These are phyloP conservation scores for Zoanthus gigantus DNA, from an alignment of 92 coral and sea anemone genomes.

Conservation along the genomic window DNA sequence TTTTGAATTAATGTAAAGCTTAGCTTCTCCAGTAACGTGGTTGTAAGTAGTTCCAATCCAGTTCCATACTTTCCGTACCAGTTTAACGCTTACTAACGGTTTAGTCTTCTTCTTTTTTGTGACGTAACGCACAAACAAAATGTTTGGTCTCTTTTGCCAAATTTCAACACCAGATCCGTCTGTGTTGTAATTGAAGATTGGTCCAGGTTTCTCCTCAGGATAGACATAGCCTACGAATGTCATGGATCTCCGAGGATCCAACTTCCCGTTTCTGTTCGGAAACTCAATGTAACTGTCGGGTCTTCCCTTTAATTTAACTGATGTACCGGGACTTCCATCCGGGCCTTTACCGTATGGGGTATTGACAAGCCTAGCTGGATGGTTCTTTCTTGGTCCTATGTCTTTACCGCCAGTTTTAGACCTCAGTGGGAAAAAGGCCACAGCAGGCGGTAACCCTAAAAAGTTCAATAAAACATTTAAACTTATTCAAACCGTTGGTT, in stretches of 20 bases:
- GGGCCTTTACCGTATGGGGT: slow-evolving; percentile 63
- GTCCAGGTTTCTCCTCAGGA: slow-evolving; percentile 74
- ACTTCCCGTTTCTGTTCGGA: slow-evolving; percentile 74
- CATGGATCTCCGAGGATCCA: slow-evolving; percentile 64
- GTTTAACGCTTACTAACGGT: slow-evolving; percentile 59
- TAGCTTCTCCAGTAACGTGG: slow-evolving; percentile 71
- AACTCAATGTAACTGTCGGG: slow-evolving; percentile 79
- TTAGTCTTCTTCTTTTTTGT: slow-evolving; percentile 54
- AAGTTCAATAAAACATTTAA: neutral
- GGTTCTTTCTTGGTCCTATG: slow-evolving; percentile 75
- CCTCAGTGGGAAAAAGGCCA: slow-evolving; percentile 79
- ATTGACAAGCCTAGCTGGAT: slow-evolving; percentile 60
- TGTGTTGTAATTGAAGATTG: slow-evolving; percentile 84
- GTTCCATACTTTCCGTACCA: slow-evolving; percentile 69
- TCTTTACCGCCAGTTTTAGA: slow-evolving; percentile 60
- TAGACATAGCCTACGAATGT: slow-evolving; percentile 72
- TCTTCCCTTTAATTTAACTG: slow-evolving; percentile 71
- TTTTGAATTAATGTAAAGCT: slow-evolving; percentile 67
- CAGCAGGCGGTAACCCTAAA: slow-evolving; percentile 72
- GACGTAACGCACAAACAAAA: slow-evolving; percentile 77
- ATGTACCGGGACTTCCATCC: slow-evolving; percentile 69
- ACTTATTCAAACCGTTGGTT: neutral
- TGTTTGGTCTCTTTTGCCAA: slow-evolving; percentile 81
- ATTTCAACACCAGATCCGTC: slow-evolving; percentile 87
- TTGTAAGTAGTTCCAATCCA: slow-evolving; percentile 82